Conservation (phyloP, 1,140 invertebrate genomes). For the Bicyclus anynana region DNA sequence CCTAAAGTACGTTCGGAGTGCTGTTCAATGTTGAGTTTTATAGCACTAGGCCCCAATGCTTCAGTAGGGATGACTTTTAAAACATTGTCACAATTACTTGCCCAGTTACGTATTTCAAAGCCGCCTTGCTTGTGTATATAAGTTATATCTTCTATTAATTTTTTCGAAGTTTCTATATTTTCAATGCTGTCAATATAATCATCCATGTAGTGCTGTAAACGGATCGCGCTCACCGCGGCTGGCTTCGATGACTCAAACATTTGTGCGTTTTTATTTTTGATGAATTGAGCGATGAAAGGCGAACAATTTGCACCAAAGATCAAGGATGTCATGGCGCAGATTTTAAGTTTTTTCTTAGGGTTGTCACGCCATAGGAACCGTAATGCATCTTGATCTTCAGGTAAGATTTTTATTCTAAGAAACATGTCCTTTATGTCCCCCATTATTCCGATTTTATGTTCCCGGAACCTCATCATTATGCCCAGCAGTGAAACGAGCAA, state of each 20-base stretch:
- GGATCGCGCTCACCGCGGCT: constrained; percentile 29
- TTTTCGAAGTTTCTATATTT: neutral
- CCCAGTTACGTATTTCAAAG: constrained; percentile 9
- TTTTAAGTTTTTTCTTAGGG: neutral
- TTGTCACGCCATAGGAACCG: constrained; percentile 13
- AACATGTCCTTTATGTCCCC: constrained; percentile 37
- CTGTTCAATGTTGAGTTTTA: neutral
- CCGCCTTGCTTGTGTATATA: neutral
- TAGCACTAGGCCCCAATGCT: neutral
- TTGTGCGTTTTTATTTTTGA: constrained; percentile 39
- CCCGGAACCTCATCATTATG: constrained; percentile 33
- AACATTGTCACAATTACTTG: neutral
- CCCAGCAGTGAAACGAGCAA: constrained; percentile 24
- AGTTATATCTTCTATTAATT: constrained; percentile 8
- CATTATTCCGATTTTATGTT: constrained; percentile 23
- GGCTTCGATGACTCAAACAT: constrained; percentile 25
- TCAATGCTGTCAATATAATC: constrained; percentile 36
- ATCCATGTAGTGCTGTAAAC: constrained; percentile 49
- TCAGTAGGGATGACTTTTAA: too few relatives aligned
- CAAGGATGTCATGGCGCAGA: constrained; percentile 38
- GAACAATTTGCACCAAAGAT: constrained; percentile 39
- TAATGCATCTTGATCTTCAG: constrained; percentile 12
- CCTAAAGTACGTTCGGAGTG: constrained; percentile 9
- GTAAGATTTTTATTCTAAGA: constrained; percentile 12
- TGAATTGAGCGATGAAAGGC: constrained; percentile 30